A percentile compares a stretch with the other conserved stretches of the same genome.
These are phyloP conservation scores for Montipora cactus DNA, from an alignment of 64 coral and sea anemone genomes.

Conservation along the genomic window DNA sequence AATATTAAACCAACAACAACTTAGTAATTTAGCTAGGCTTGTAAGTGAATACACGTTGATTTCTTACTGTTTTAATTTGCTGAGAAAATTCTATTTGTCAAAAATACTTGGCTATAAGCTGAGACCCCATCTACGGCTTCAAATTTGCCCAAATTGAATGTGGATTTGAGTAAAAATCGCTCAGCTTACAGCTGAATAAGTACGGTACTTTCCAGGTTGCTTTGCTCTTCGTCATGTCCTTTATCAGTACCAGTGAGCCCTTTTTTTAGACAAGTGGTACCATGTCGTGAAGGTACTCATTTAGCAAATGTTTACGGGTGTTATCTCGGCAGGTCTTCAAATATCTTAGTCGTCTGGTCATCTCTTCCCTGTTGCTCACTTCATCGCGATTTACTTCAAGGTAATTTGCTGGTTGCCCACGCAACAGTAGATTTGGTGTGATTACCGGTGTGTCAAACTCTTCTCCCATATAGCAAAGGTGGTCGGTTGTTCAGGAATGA, in stretches of 20 bases:
- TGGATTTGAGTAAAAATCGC: too few species aligned
- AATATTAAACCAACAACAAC: too few species aligned
- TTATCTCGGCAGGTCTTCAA: background rate
- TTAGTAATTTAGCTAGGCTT: too few species aligned
- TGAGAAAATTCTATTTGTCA: too few species aligned
- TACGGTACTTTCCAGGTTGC: conserved; percentile 2
- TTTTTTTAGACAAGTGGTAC: too few species aligned
- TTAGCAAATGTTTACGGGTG: background rate
- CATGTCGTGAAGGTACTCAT: background rate
- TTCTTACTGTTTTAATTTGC: too few species aligned
- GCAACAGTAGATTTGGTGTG: conserved; percentile 3
- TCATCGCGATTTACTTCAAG: background rate
- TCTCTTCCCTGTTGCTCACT: background rate
- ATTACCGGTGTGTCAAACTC: conserved; percentile 35
- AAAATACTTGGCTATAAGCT: too few species aligned
- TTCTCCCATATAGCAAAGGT: conserved; percentile 32
- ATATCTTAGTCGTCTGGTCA: background rate
- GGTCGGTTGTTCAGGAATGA: conserved; percentile 57
- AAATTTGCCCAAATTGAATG: too few species aligned
- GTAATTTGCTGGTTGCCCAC: background rate
- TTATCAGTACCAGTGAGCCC: too few species aligned
- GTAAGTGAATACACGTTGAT: too few species aligned
- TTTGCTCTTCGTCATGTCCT: background rate
- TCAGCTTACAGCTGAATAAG: too few species aligned
- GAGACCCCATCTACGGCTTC: too few species aligned